phyloP scores from a whole-genome alignment of 2,797 vertebrate species.

The Sebastes nivosus region DNA sequence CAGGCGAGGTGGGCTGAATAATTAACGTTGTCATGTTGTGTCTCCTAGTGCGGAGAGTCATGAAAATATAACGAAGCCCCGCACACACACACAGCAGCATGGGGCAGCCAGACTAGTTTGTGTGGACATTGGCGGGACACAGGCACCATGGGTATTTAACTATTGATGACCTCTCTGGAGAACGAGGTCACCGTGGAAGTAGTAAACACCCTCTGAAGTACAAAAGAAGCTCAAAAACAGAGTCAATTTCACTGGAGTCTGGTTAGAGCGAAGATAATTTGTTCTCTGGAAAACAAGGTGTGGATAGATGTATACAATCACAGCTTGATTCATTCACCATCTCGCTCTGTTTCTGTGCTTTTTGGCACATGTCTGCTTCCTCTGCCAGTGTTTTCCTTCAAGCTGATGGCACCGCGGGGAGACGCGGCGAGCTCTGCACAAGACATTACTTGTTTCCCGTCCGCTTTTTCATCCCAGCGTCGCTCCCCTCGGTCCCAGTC shows the following conservation, averaged over 20 bases:
- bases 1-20: conserved; percentile 68
- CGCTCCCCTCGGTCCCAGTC: conserved; percentile 26
- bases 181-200: conserved; percentile 54
- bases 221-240: background rate
- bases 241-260: background rate
- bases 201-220: conserved; percentile 9
- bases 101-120: conserved; percentile 32
- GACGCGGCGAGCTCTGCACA: conserved; percentile 63
- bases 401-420: conserved; percentile 71
- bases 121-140: conserved; percentile 46
- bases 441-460: conserved; percentile 53
- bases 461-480: conserved; percentile 10
- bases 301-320: background rate
- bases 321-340: conserved; percentile 13
- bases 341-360: background rate
- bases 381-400: conserved; percentile 39
- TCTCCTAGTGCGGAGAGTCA: conserved; percentile 67
- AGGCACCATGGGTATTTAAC: conserved; percentile 69
- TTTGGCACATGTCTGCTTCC: conserved; percentile 35
- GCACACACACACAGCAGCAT: background rate
- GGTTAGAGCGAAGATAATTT: background rate
- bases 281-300: conserved; percentile 3
- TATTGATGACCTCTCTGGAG: conserved; percentile 71
- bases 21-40: conserved; percentile 78
- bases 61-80: conserved; percentile 78